Conservation (phyloP, 2,113 vertebrate genomes). For the Colius striatus region DNA sequence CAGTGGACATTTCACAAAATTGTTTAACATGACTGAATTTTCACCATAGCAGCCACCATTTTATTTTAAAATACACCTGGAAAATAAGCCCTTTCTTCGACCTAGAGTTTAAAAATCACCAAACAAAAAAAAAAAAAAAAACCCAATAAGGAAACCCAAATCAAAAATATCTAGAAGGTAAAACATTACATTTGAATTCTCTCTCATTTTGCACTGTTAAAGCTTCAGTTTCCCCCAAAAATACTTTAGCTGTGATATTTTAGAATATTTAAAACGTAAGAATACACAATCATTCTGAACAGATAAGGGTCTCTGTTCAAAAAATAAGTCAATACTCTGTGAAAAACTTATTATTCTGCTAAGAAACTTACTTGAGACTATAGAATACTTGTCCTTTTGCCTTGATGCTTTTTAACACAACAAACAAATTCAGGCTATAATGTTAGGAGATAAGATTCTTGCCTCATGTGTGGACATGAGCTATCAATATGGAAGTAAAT, state of each 20-base stretch:
- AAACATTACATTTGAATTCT: neutral
- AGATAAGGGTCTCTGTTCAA: neutral
- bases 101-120: neutral
- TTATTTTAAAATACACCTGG: neutral
- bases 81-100: neutral
- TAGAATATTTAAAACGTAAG: neutral
- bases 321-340: neutral
- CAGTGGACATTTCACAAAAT: neutral
- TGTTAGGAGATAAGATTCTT: neutral
- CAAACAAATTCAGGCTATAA: neutral
- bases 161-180: neutral
- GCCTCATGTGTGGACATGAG: neutral
- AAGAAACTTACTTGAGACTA: neutral
- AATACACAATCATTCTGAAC: neutral
- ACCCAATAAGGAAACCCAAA: too few species aligned
- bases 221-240: neutral
- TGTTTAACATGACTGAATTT: neutral
- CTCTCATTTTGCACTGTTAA: neutral
- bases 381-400: neutral
- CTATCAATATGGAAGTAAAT: neutral
- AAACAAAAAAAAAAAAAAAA: too few species aligned
- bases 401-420: neutral
- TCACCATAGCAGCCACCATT: neutral
- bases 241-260: neutral
- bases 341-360: neutral